Percentiles rank a stretch among this genome's conserved stretches.
Conservation (phyloP, 2,888 invertebrate genomes). For the Acanthosepion esculentum region DNA sequence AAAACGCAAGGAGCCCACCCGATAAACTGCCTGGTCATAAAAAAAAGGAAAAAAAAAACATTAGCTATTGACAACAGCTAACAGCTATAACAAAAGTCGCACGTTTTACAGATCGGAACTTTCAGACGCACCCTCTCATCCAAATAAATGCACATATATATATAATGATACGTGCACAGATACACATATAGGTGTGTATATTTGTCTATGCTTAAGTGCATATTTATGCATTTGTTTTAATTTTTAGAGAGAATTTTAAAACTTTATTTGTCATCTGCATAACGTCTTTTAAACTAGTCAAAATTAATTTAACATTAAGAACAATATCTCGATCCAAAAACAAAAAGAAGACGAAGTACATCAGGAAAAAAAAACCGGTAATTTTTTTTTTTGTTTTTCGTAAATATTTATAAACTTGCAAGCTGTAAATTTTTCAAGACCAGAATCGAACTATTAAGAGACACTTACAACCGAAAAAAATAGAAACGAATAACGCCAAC, state of each 20-base stretch:
- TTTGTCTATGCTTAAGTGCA: not conserved
- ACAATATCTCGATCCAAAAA: not conserved
- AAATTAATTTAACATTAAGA: too few species aligned
- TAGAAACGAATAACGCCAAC: too few species aligned
- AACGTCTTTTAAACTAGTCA: too few species aligned
- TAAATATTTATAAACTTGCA: too few species aligned
- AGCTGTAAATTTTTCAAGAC: too few species aligned
- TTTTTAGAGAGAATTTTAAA: not conserved
- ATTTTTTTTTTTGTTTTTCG: too few species aligned
- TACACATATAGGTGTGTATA: not conserved
- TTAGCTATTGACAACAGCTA: not conserved
- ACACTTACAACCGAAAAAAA: too few species aligned
- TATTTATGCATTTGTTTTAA: not conserved
- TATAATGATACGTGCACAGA: not conserved
- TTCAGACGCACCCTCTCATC: not conserved
- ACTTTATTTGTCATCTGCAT: not conserved
- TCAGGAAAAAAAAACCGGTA: too few species aligned
- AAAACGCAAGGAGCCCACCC: too few species aligned
- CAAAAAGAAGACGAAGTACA: not conserved
- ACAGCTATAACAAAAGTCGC: not conserved
- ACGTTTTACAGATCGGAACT: not conserved
- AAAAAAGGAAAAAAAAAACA: not conserved
- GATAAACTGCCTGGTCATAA: too few species aligned
- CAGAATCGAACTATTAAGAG: too few species aligned
- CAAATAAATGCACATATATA: not conserved